Base-by-base conservation (phyloP, 2,888 invertebrate species). In the Macropis europaea region DNA sequence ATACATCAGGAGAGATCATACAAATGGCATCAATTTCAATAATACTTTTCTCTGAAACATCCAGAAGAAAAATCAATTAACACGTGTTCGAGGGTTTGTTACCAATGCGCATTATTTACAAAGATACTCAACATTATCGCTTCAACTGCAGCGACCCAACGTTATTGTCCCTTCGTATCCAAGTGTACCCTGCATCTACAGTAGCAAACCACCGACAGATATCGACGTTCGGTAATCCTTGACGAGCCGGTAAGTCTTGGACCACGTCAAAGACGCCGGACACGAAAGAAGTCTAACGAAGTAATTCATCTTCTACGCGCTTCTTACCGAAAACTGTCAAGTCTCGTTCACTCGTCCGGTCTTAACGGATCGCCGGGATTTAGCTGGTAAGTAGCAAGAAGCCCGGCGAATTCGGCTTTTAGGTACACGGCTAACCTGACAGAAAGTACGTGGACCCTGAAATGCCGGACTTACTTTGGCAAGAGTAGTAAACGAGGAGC, bases 361-460 rank as follows among this genome's bases (percentile, higher is more conserved):
- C 68, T 79, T 77, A 79, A 52, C 74, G 81, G 77, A 76, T 76
- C 66, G 47, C 22, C 40, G 6, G 66, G 62, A 80, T 72, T 79
- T 77, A 42, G 38, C 45, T 36, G 13, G 34, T 74, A 74, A 77
- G 71, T 69, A 69, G 68, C 64, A 63, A 67, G 69, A 80, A 77
- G 43, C 52, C 62, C 42, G 28, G 61, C 43, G 63, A 80, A 74
- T 80, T 80, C 43, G 61, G 60, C 64, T 66, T 42, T 74, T 59
- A 77, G 77, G 52, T 71, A 53, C 59, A 48, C 59, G 62, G 24
- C 11, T 32, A 45, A 62, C 48, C 62, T 52, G 68, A 30, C 53
- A 30, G 67, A 71, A 77, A 74, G 62, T 73, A 62, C 69, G 43
- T 32, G 69, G 54, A 59, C 32, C 47, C 67, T 19, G 59, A 70